Evolutionary conservation across 2,113 vertebrate species (phyloP).

Genomic region (Petaurus breviceps): DNA sequence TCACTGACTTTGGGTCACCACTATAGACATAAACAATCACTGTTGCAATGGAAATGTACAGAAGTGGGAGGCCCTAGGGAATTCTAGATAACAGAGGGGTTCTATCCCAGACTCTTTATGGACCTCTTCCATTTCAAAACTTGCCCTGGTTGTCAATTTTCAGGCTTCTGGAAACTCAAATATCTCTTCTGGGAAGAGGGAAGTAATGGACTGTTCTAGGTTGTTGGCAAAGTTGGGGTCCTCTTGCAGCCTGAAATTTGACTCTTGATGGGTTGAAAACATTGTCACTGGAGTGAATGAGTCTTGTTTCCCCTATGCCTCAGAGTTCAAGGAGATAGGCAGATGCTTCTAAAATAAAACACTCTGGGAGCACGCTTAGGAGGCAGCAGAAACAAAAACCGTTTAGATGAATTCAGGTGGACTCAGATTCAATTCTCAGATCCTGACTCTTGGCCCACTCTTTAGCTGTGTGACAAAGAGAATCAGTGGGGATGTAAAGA

Average conservation of each 20-base stretch:
- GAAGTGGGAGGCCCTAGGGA: not conserved
- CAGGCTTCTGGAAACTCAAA: not conserved
- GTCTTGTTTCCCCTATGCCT: fast-evolving
- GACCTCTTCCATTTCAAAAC: not conserved
- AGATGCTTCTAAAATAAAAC: not conserved
- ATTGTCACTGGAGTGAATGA: not conserved
- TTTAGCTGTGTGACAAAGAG: not conserved
- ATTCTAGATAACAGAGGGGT: not conserved
- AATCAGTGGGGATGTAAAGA: not conserved
- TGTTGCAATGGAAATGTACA: not conserved
- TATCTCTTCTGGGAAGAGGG: not conserved
- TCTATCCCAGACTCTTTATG: too few species aligned
- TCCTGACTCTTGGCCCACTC: fast-evolving
- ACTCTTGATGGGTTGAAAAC: not conserved
- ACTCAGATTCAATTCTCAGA: not conserved
- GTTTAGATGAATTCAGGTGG: slow-evolving; percentile 70
- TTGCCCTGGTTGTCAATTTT: not conserved
- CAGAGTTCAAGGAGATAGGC: not conserved
- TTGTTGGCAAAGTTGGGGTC: not conserved
- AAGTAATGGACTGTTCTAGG: not conserved
- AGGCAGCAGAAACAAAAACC: not conserved
- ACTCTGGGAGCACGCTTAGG: not conserved
- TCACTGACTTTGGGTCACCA: not conserved
- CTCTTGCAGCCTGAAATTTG: not conserved
- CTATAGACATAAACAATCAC: not conserved